Percentiles rank a stretch among this genome's conserved stretches.
Conservation (phyloP, 2,797 vertebrate genomes). For the Petrocephalus schoutedeni region DNA sequence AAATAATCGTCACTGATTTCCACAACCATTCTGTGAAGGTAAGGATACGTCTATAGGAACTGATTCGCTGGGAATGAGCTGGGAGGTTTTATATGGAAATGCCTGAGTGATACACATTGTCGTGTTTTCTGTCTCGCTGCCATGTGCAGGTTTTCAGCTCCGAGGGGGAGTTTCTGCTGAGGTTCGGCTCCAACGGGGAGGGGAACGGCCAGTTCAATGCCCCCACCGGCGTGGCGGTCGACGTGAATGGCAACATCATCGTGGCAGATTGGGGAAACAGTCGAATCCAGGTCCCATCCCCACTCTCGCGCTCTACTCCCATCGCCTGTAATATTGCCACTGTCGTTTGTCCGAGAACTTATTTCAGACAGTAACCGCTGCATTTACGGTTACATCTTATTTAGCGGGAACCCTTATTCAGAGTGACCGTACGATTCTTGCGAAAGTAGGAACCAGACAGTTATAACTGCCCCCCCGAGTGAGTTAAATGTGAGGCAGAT, state of each 20-base stretch:
- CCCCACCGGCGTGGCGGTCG: conserved; percentile 95
- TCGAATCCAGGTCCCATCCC: conserved; percentile 80
- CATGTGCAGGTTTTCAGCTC: conserved; percentile 84
- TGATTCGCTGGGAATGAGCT: background rate
- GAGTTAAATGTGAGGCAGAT: no score
- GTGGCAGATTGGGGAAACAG: conserved; percentile 99
- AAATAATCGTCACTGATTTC: conserved; percentile 97
- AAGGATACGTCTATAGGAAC: conserved; percentile 28
- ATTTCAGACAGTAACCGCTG: background rate
- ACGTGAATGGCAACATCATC: conserved; percentile 92
- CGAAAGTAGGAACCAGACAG: background rate
- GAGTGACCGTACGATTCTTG: background rate
- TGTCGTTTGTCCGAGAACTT: background rate
- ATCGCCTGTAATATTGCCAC: background rate
- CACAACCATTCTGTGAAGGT: conserved; percentile 99
- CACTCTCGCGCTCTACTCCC: background rate
- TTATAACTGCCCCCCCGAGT: no score
- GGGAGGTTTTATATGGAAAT: background rate
- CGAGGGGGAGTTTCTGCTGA: conserved; percentile 91
- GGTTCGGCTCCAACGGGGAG: conserved; percentile 95
- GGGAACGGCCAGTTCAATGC: conserved; percentile 98
- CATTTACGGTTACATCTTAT: background rate
- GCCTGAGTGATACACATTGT: background rate
- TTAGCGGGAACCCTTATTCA: background rate
- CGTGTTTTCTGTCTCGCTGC: background rate